A percentile compares a stretch with the other conserved stretches of the same genome.
phyloP scores from a whole-genome alignment of 1,140 invertebrate genomes.

The Vanessa tameamea region DNA sequence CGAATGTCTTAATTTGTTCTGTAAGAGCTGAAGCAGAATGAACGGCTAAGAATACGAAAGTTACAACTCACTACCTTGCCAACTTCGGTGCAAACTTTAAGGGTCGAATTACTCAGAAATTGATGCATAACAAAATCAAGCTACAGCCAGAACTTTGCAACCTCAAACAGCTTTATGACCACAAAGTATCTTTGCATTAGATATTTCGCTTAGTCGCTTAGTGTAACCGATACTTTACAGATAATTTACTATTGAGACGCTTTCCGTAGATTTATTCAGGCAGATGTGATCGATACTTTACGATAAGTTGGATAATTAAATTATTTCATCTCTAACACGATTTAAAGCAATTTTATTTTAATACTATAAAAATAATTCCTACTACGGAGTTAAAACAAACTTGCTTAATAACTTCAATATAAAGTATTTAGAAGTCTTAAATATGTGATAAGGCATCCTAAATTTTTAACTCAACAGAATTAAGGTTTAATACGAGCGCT shows the following conservation, averaged over 20 bases:
- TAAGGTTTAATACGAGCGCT: not conserved
- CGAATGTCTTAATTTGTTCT: too few relatives aligned
- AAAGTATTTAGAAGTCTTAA: not conserved
- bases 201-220: not conserved
- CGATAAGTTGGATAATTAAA: not conserved
- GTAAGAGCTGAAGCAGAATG: too few relatives aligned
- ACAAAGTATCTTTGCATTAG: not conserved
- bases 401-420: not conserved
- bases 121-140: too few relatives aligned
- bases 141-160: too few relatives aligned
- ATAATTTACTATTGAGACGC: not conserved
- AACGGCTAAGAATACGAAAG: too few relatives aligned
- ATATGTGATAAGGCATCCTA: not conserved
- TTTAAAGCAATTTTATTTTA: too few relatives aligned
- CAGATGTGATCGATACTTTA: not conserved
- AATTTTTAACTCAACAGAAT: conserved; percentile 7
- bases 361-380: too few relatives aligned
- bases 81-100: too few relatives aligned
- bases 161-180: not conserved
- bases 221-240: not conserved
- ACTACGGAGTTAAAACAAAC: too few relatives aligned
- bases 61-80: too few relatives aligned
- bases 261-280: not conserved
- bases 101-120: too few relatives aligned
- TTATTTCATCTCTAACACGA: too few relatives aligned